Conservation (phyloP, 2,888 invertebrate species). For the Drosophila mayaguana region DNA sequence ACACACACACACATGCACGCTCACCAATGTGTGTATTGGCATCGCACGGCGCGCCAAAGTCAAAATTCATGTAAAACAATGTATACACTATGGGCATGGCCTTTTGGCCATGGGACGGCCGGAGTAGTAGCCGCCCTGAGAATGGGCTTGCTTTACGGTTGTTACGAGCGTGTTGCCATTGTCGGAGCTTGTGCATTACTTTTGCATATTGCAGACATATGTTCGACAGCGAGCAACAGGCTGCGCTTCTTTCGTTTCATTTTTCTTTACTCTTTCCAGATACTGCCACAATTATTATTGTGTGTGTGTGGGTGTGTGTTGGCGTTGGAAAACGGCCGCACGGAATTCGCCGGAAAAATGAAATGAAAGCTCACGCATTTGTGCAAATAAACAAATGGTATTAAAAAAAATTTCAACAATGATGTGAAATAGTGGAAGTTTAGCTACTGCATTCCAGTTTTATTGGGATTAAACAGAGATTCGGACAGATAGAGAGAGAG, state of each 20-base stretch:
- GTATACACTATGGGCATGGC: slow-evolving; percentile 17
- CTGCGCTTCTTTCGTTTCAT: slow-evolving; percentile 20
- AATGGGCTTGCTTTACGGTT: slow-evolving; percentile 21
- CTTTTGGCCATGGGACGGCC: not conserved
- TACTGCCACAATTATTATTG: slow-evolving; percentile 19
- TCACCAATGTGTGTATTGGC: slow-evolving; percentile 24
- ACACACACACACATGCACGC: slow-evolving; percentile 40
- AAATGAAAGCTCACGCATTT: slow-evolving; percentile 71
- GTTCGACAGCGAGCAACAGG: slow-evolving; percentile 67
- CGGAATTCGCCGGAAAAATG: slow-evolving; percentile 63
- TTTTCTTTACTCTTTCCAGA: slow-evolving; percentile 7
- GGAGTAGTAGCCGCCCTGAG: not conserved
- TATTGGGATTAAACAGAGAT: slow-evolving; percentile 3
- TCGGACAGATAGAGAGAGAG: not conserved
- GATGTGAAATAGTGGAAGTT: slow-evolving; percentile 16
- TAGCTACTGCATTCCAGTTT: slow-evolving; percentile 40
- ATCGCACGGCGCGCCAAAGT: slow-evolving; percentile 65
- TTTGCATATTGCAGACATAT: slow-evolving; percentile 80
- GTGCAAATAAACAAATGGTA: slow-evolving; percentile 73
- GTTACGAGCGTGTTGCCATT: slow-evolving; percentile 51
- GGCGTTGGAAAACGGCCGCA: slow-evolving; percentile 15
- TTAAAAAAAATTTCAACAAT: slow-evolving; percentile 18
- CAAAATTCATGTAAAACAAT: slow-evolving; percentile 71
- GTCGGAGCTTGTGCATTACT: slow-evolving; percentile 71
- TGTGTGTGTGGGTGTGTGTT: slow-evolving; percentile 8